Percentiles rank a stretch among this genome's conserved stretches.
Evolutionary conservation across 2,113 vertebrate species (phyloP).

Genomic region (Okapia johnstoni): DNA sequence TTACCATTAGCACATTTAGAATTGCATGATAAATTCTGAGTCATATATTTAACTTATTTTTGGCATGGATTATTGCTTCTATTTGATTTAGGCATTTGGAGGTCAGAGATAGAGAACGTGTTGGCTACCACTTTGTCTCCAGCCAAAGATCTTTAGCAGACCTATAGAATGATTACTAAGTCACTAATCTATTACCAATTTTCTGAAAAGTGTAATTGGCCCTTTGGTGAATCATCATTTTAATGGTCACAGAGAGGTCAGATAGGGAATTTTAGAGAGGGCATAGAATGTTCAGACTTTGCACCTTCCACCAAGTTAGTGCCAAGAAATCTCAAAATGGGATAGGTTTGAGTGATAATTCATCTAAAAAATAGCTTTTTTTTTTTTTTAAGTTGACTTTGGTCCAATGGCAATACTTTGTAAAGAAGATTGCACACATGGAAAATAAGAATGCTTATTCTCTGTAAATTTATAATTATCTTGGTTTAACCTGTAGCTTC

Average conservation of each 20-base stretch:
- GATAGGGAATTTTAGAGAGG: background rate
- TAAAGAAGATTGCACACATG: background rate
- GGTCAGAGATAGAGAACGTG: background rate
- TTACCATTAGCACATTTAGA: background rate
- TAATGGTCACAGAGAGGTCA: background rate
- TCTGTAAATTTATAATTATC: background rate
- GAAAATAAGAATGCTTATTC: background rate
- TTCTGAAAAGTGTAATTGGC: background rate
- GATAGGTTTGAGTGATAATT: accelerated
- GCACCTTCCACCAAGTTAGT: background rate
- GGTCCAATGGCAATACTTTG: background rate
- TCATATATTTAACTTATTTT: background rate
- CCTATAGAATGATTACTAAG: background rate
- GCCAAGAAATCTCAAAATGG: background rate
- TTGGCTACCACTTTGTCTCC: background rate
- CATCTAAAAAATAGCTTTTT: background rate
- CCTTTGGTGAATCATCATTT: background rate
- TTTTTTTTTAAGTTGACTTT: background rate
- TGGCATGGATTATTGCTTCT: background rate
- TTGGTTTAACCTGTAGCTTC: background rate
- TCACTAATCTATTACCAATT: slow-evolving; percentile 25
- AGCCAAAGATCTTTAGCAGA: background rate
- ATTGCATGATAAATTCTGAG: background rate
- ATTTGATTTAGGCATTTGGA: background rate
- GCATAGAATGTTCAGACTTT: background rate